These are phyloP conservation scores for Muntiacus reevesi DNA, from an alignment of 2,113 vertebrate species.

Conservation along the genomic window DNA sequence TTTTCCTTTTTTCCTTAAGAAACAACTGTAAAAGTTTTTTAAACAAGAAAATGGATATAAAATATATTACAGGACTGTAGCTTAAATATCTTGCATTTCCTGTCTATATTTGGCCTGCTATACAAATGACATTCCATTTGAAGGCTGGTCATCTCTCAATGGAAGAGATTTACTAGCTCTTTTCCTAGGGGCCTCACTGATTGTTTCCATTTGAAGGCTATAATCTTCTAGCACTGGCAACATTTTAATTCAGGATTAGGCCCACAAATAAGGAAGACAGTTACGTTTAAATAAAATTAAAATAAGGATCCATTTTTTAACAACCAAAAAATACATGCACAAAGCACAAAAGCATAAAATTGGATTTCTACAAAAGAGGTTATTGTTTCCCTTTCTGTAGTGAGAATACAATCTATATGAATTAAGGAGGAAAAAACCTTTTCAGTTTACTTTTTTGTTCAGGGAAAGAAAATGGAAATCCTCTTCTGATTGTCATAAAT, in stretches of 20 bases:
- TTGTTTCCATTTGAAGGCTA: neutral
- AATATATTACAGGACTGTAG: neutral
- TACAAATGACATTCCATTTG: neutral
- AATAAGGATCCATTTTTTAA: neutral
- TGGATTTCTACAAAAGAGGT: neutral
- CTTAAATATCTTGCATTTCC: neutral
- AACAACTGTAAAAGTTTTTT: neutral
- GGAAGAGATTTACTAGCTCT: neutral
- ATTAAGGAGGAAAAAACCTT: neutral
- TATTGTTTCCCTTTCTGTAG: neutral
- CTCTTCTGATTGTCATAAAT: neutral
- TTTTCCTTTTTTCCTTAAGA: neutral
- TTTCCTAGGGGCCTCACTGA: neutral
- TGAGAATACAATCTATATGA: neutral
- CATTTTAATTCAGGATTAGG: slow-evolving; percentile 24
- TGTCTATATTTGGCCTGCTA: neutral
- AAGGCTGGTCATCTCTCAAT: neutral
- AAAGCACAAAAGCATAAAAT: neutral
- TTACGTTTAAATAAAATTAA: neutral
- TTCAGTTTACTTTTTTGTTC: neutral
- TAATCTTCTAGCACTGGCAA: neutral
- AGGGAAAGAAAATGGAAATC: neutral
- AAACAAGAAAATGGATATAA: neutral
- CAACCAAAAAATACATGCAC: neutral
- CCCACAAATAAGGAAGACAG: neutral